phyloP scores from a whole-genome alignment of 2,113 vertebrate genomes.

The Pachycephala philippinensis region DNA sequence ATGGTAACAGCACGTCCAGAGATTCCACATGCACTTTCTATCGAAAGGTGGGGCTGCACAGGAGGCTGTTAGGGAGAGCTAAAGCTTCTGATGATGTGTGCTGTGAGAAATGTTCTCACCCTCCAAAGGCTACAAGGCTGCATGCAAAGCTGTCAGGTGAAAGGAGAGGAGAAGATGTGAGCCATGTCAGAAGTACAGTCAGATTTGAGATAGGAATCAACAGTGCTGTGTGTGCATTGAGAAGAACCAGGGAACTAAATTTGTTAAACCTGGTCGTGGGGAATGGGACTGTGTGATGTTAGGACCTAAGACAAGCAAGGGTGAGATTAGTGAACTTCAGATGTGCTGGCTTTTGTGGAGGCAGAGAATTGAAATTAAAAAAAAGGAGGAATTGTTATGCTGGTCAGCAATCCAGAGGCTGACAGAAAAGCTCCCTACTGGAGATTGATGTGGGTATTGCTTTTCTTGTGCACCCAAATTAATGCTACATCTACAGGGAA shows the following conservation, averaged over 20 bases:
- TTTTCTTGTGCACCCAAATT: background rate
- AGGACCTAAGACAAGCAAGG: background rate
- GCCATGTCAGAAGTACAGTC: background rate
- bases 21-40: background rate
- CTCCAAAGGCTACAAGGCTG: background rate
- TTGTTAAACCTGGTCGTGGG: background rate
- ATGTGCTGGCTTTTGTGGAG: background rate
- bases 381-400: background rate
- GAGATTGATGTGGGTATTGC: background rate
- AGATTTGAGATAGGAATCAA: background rate
- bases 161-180: background rate
- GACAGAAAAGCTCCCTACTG: background rate
- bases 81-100: background rate
- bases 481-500: background rate
- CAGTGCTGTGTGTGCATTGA: background rate
- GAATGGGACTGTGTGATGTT: background rate
- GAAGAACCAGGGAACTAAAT: background rate
- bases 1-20: background rate
- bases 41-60: background rate
- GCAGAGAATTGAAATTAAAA: background rate
- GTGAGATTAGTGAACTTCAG: background rate
- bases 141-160: background rate
- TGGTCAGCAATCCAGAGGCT: background rate
- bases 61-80: background rate
- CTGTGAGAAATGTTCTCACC: background rate